A percentile compares a stretch with the other conserved stretches of the same genome.
Conservation (phyloP, 1,140 invertebrate genomes). For the Oncopodura yosiiana region DNA sequence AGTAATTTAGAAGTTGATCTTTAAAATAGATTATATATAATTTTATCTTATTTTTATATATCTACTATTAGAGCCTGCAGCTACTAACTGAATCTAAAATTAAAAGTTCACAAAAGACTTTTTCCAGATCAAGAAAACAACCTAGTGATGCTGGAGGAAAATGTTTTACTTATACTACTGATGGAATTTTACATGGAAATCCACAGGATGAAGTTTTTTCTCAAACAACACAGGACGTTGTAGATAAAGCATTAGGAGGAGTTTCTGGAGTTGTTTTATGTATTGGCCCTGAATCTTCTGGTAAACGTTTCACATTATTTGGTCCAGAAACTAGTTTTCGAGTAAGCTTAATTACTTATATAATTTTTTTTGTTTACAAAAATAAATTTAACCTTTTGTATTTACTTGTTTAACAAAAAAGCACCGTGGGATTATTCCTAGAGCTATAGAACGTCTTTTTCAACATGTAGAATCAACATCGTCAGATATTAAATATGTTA, state of each 20-base stretch:
- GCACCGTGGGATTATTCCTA: constrained; percentile 24
- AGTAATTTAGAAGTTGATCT: neutral
- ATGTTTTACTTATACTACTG: neutral
- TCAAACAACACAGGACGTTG: constrained; percentile 9
- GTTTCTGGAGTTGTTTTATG: constrained; percentile 19
- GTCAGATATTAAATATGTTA: constrained; percentile 3
- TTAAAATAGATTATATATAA: neutral
- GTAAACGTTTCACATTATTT: constrained; percentile 25
- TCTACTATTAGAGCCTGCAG: neutral
- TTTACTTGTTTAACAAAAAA: too few species aligned
- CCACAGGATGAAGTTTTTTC: constrained; percentile 21
- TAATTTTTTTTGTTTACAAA: neutral
- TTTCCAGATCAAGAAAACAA: too few species aligned
- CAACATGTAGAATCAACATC: neutral
- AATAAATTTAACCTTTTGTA: neutral
- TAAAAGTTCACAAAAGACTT: too few species aligned
- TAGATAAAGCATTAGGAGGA: constrained; percentile 22
- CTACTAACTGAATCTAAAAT: neutral
- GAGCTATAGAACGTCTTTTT: constrained; percentile 17
- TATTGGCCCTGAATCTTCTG: constrained; percentile 20
- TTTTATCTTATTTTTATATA: neutral
- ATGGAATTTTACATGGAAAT: constrained; percentile 13
- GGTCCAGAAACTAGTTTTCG: constrained; percentile 12
- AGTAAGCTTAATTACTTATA: constrained; percentile 6
- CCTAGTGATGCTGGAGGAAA: neutral